Evolutionary conservation across 2,888 invertebrate species (phyloP), one percentile per base, ranked within the genome.

Genomic region (Graphium colonna): DNA sequence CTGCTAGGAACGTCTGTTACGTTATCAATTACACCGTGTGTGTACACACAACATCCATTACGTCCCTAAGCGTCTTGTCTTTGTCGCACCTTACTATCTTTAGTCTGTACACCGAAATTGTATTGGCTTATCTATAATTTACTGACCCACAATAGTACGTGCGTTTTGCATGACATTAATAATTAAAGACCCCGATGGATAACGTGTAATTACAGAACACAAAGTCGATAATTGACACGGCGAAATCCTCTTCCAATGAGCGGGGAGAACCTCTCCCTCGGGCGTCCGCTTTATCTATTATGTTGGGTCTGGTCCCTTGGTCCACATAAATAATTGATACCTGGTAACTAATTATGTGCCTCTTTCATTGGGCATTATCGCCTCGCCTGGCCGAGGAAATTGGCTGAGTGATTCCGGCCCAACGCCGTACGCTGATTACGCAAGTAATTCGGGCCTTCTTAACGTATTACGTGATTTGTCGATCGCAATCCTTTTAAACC

Each of bases 281-380:
- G 51, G 57, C 31, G 38, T 39, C 41, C 28, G 46, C 48, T 56
- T 52, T 56, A 60, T 61, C 59, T 58, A 61, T 61, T 61, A 59
- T 61, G 56, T 56, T 58, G 55, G 57, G 39, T 45, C 43, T 48
- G 31, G 53, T 49, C 61, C 58, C 57, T 51, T 16, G 56, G 58
- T 55, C 55, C 56, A 60, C 61, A 69, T 79, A 76, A 77, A 79
- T 80, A 80, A 80, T 79, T 75, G 73, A 79, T 73, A 70, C 64
- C 68, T 64, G 62, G 69, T 69, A 70, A 73, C 77, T 78, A 78
- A 79, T 79, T 77, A 73, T 48, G 49, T 61, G 44, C 41, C 51
- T 53, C 60, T 59, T 61, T 63, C 62, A 64, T 65, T 64, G 60
- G 57, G 51, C 46, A 48, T 61, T 62, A 58, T 53, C 57, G 47